A percentile compares a stretch with the other conserved stretches of the same genome.
These are phyloP conservation scores for Drymodes brunneopygia DNA, from an alignment of 2,113 vertebrate species.

Conservation along the genomic window DNA sequence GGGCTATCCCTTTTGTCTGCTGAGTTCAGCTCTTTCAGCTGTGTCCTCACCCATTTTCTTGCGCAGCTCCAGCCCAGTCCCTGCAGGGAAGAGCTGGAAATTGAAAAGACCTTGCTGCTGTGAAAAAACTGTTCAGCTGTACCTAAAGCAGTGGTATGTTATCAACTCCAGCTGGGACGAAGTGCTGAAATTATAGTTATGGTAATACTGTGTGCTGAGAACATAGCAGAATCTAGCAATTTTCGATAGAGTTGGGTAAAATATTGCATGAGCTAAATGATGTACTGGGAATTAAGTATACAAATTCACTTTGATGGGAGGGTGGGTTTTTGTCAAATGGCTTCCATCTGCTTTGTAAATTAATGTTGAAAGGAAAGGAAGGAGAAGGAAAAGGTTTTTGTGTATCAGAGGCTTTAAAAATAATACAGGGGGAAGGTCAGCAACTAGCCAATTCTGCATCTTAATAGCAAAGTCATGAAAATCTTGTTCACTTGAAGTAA, in stretches of 20 bases:
- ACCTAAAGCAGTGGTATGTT: not conserved
- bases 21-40: not conserved
- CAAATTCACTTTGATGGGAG: not conserved
- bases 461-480: slow-evolving; percentile 44
- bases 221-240: not conserved
- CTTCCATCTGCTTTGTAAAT: slow-evolving; percentile 1
- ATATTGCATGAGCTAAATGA: not conserved
- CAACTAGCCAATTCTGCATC: not conserved
- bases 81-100: not conserved
- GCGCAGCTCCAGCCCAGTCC: not conserved
- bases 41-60: not conserved
- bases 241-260: not conserved
- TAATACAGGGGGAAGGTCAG: not conserved
- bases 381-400: not conserved
- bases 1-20: not conserved
- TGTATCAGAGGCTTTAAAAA: not conserved
- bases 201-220: not conserved
- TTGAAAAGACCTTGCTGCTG: not conserved
- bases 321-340: not conserved
- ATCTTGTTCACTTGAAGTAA: slow-evolving; percentile 34
- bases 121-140: not conserved
- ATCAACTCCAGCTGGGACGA: not conserved
- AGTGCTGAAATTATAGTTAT: not conserved
- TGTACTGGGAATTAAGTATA: not conserved
- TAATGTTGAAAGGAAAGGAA: not conserved